Evolutionary conservation across 1,140 invertebrate species (phyloP), one percentile per base, ranked within the genome.

Genomic region (Lepidurus couesii): DNA sequence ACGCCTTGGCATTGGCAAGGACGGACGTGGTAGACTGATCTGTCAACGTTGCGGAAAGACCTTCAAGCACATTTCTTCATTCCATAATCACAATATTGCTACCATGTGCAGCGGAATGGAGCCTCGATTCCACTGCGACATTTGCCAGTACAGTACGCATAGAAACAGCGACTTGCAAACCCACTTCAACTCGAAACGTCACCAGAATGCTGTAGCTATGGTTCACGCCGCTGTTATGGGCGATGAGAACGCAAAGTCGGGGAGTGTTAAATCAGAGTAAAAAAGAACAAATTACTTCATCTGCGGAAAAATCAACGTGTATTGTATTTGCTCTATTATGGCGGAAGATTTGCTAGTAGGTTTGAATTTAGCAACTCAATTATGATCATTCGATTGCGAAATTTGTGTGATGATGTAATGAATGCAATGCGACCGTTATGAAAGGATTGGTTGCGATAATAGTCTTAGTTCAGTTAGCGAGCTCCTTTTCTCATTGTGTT

Each of bases 21-120:
- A 65, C 34, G 34, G 34, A 21, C 53, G 53, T 9, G 53, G 53
- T 65, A 13, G 53, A n/a, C 21, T 65, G 53, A 21, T 65, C 16
- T 65, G 53, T 65, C 53, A 65, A 16, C 53, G 53, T 65, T 65
- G 53, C 13, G 53, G 53, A 9, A 65, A 65, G 53, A 65, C 53
- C 53, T 65, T 65, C 53, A 65, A 65, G 53, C 53, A 65, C 53
- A 65, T 65, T 65, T 65, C 53, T 21, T 65, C 53, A 65, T 65
- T 65, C 53, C 53, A 65, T 16, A 65, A 65, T 7, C 53, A 65
- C 21, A 65, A 65, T 21, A 65, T 65, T 11, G 53, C 53, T 13
- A 65, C 53, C 9, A 65, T 65, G 53, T 65, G 53, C 53, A 65
- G 53, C 13, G 53, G 53, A 7, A 65, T 65, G 53, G 53, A 65